Evolutionary conservation across 2,888 invertebrate species (phyloP).

Genomic region (Napeogenes inachia): DNA sequence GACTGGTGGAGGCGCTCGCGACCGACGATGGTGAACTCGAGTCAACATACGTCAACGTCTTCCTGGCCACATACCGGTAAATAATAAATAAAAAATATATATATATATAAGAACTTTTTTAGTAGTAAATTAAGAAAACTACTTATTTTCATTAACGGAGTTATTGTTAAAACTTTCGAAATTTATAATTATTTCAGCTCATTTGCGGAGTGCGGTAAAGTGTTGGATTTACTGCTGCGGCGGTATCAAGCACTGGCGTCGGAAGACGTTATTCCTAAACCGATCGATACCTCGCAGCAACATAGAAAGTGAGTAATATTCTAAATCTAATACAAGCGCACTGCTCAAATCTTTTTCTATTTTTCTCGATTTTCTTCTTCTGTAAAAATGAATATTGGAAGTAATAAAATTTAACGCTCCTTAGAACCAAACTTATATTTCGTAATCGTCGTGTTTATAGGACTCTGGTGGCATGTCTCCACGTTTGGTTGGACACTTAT

Average conservation of each 20-base stretch:
- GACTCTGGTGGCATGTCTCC: conserved; percentile 91
- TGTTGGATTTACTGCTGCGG: conserved; percentile 87
- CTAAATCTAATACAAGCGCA: background rate
- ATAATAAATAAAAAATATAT: conserved; percentile 10
- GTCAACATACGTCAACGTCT: conserved; percentile 98
- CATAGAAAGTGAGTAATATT: conserved; percentile 80
- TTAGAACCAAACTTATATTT: background rate
- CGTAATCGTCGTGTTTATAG: conserved; percentile 52
- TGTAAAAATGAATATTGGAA: background rate
- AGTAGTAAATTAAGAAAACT: too few relatives aligned
- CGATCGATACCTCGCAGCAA: conserved; percentile 79
- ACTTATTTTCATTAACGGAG: background rate
- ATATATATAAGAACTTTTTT: too few relatives aligned
- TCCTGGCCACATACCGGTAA: conserved; percentile 95
- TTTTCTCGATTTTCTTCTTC: background rate
- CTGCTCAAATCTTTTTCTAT: conserved; percentile 8
- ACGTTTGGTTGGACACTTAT: conserved; percentile 98
- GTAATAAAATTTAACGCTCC: background rate
- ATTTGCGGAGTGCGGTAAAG: conserved; percentile 92
- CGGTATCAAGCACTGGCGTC: conserved; percentile 84
- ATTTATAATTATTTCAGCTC: conserved; percentile 46
- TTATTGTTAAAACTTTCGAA: background rate
- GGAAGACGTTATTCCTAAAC: conserved; percentile 71
- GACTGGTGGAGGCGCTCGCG: conserved; percentile 94
- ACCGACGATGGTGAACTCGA: conserved; percentile 97